Evolutionary conservation across 2,888 invertebrate species (phyloP).

Genomic region (Eupithecia subumbrata): DNA sequence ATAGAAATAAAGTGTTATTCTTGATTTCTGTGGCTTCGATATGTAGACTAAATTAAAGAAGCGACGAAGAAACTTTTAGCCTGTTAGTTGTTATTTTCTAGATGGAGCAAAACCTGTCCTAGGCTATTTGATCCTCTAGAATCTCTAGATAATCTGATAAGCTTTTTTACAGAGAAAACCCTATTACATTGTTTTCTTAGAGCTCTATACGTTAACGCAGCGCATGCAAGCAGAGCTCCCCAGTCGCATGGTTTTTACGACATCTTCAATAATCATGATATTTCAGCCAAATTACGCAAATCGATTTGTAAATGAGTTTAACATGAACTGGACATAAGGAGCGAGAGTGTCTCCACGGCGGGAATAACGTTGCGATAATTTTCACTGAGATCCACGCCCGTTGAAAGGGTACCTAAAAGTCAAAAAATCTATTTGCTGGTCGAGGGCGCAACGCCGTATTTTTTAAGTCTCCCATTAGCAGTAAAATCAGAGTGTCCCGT

Average conservation of each 20-base stretch:
- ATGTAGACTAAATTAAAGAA: not conserved
- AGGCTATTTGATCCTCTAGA: not conserved
- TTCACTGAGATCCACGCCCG: not conserved
- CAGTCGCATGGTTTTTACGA: not conserved
- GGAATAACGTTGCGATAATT: not conserved
- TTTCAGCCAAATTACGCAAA: not conserved
- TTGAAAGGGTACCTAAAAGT: not conserved
- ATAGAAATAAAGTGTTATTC: not conserved
- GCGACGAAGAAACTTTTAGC: no score
- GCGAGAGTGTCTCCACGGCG: not conserved
- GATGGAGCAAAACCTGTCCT: no score
- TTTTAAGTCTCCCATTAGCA: conserved; percentile 21
- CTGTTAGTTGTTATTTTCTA: no score
- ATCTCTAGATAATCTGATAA: not conserved
- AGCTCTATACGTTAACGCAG: not conserved
- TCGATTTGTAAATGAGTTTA: not conserved
- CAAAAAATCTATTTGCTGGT: not conserved
- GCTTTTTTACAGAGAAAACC: not conserved
- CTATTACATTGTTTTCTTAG: not conserved
- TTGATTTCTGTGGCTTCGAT: not conserved
- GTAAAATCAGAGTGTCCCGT: conserved; percentile 13
- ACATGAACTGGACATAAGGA: not conserved
- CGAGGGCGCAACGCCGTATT: conserved; percentile 13
- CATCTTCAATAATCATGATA: no score
- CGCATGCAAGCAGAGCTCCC: no score